Base-by-base conservation (phyloP, 2,797 vertebrate genomes). In the Pangasius krempfi region DNA sequence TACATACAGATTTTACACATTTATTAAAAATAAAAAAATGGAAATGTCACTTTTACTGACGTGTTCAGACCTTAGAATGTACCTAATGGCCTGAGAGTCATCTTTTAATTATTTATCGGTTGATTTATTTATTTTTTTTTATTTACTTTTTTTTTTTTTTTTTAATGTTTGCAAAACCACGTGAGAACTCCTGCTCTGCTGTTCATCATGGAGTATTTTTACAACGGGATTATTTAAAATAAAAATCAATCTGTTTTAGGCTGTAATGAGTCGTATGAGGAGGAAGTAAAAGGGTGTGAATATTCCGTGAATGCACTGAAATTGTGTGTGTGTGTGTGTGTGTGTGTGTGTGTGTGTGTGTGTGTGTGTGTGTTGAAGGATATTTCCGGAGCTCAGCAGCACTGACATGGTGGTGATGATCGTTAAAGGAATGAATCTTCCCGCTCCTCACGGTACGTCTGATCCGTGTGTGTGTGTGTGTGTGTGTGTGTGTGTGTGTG, bases 331-430 rank as follows among this genome's bases (percentile, higher is more conserved):
- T 37, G 30, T 72, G 16, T 82, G 54, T 82, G 56, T 60, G 33
- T 58, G 80, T 37, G 30, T 40, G 18, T 60, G 80, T 70, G 44
- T 70, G 64, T 20, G 13, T 54, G 83, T n/a, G 30, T 44, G 30
- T 62, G 20, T 86, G 62, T 84, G 52, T 86, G 33, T 52, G 70
- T 76, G 70, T 56, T 75, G 52, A 93, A 99, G 98, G 94, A 98
- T 99, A 90, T 99, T 99, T 95, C 97, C 98, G 50, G 98, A 99
- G 88, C 97, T 99, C 91, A 99, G 96, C 95, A 99, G 98, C 92
- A 99, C 97, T 81, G 98, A 99, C 92, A 98, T 99, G 98, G 97
- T 99, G 58, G 96, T 99, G 16, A 88, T 97, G 68, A 94, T 99
- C n/a, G 97, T 98, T 47, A 97, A 96, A 90, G 98, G 97, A 44